Conservation (phyloP, 2,797 vertebrate genomes). For the Nannoperca obscura region DNA sequence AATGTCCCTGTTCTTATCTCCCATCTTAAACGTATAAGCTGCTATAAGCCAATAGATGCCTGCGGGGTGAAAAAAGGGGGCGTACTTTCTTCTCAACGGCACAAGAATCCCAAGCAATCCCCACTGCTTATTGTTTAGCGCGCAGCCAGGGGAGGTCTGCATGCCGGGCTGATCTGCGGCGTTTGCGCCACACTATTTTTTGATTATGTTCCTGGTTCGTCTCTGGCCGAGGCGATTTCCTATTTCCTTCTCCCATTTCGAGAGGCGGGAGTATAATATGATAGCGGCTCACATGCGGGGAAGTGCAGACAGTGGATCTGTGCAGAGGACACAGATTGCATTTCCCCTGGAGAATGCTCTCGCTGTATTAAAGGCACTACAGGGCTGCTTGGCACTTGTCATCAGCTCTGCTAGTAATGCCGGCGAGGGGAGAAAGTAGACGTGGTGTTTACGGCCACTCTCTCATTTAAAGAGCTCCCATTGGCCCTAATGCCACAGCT, state of each 20-base stretch:
- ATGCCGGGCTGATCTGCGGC: constrained; percentile 55
- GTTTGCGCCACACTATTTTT: constrained; percentile 71
- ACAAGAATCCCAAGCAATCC: constrained; percentile 62
- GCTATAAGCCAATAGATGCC: constrained; percentile 75
- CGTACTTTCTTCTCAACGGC: constrained; percentile 58
- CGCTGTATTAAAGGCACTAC: constrained; percentile 76
- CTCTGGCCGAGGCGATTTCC: constrained; percentile 76
- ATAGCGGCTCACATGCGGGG: constrained; percentile 71
- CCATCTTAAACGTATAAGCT: constrained; percentile 74
- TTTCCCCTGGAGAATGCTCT: constrained; percentile 73
- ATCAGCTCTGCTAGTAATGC: constrained; percentile 69
- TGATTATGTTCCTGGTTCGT: constrained; percentile 78
- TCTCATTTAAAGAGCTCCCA: constrained; percentile 78
- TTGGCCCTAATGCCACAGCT: constrained; percentile 69
- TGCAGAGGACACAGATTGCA: constrained; percentile 79
- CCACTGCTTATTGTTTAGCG: constrained; percentile 75
- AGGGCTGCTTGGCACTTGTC: constrained; percentile 75
- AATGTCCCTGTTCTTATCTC: constrained; percentile 64
- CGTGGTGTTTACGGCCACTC: constrained; percentile 73
- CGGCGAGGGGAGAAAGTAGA: constrained; percentile 50
- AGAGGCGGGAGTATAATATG: constrained; percentile 72
- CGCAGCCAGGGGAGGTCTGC: constrained; percentile 59
- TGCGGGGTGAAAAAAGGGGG: constrained; percentile 53
- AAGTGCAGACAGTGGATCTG: constrained; percentile 78
- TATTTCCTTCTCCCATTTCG: constrained; percentile 74